phyloP scores from a whole-genome alignment of 2,888 invertebrate species.

The Fragum fragum region DNA sequence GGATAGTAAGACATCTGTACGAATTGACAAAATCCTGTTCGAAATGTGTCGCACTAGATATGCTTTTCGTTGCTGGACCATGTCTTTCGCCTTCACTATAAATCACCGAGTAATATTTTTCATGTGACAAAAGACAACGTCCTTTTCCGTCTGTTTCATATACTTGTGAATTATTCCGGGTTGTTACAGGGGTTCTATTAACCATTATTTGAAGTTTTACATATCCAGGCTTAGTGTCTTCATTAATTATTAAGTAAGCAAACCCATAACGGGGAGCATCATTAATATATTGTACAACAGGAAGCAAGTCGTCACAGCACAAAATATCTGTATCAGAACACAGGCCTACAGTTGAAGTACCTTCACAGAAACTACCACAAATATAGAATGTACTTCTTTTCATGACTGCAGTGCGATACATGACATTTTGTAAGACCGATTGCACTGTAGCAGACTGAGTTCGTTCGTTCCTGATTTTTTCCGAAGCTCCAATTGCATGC shows the following conservation, averaged over 20 bases:
- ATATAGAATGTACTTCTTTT: too few species aligned
- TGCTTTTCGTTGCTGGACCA: not conserved
- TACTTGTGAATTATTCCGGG: not conserved
- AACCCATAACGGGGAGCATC: not conserved
- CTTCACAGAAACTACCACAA: not conserved
- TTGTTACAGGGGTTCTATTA: not conserved
- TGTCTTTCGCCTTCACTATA: not conserved
- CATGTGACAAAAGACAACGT: too few species aligned
- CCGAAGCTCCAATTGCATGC: not conserved
- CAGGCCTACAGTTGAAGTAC: not conserved
- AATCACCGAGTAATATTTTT: too few species aligned
- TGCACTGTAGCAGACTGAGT: not conserved
- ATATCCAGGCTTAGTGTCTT: slow-evolving; percentile 15
- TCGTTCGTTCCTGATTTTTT: not conserved
- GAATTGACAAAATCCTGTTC: not conserved
- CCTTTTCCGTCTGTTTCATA: too few species aligned
- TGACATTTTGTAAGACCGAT: not conserved
- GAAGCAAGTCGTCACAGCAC: not conserved
- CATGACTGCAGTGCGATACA: not conserved
- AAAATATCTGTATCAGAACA: not conserved
- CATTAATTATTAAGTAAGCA: not conserved
- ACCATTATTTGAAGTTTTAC: not conserved
- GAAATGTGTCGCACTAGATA: not conserved
- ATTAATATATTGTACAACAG: not conserved
- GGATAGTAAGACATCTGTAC: not conserved